Base-by-base conservation (phyloP, 1,140 invertebrate species). In the Amphibalanus amphitrite region DNA sequence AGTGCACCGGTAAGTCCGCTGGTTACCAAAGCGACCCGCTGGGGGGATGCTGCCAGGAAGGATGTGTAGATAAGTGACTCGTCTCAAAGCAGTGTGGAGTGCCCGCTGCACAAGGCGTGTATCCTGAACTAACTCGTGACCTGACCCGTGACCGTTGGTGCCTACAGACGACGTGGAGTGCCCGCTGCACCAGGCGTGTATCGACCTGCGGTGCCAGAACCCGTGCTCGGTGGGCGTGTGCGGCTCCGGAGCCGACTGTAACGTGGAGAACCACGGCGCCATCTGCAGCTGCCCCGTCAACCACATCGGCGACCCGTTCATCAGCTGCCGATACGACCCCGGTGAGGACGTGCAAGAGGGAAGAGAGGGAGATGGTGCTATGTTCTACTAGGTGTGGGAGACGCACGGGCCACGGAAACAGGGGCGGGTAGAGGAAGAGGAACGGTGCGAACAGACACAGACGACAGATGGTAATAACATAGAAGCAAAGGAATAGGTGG, bases 181-280 rank as follows among this genome's bases (percentile, higher is more conserved):
- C 78, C 82, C 89, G 3, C 85, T 85, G 64, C 84, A 87, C 29
- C 86, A 88, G 77, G 89, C 90, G 29, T 93, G 92, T 76, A 84
- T 92, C 0, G 89, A 90, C 77, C 86, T 90, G 75, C 90, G 90
- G 77, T 93, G 91, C 79, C 87, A 89, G 0, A 89, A 94, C 82
- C 91, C 91, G 6, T 94, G 91, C 78, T 81, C 86, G 3, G 89
- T 75, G 69, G 64, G 74, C 70, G 33, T 77, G 71, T 92, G 90
- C 79, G 90, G 89, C 4, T 80, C 84, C 40, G 87, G 89, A 77
- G 87, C 90, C 0, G 85, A 90, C 74, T 93, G 91, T 77, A 82
- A 83, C 69, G 86, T 90, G 3, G 85, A 88, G 23, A 87, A 88
- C 75, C 89, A 91, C 77, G 85, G 89, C 67, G 88, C 89, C 3